Percentiles rank a stretch among this genome's conserved stretches.
phyloP scores from a whole-genome alignment of 2,113 vertebrate species.

The Spilogale gracilis region DNA sequence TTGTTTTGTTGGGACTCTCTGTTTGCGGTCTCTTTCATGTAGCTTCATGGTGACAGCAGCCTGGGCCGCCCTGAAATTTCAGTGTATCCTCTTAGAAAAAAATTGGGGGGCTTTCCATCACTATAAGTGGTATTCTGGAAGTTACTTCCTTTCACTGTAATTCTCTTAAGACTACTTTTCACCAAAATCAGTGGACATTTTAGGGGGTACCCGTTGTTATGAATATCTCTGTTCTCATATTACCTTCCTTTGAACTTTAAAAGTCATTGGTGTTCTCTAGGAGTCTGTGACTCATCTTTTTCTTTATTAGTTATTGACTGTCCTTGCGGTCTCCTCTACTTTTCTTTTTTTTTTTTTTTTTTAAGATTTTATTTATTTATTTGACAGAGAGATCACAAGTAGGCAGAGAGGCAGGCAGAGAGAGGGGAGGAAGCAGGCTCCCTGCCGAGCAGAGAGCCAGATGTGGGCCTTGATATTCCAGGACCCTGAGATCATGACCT shows the following conservation, averaged over 20 bases:
- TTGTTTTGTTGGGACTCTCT: background rate
- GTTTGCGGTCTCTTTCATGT: background rate
- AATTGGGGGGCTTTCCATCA: background rate
- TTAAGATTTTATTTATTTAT: no score
- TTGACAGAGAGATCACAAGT: no score
- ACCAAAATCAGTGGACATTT: background rate
- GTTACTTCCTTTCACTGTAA: background rate
- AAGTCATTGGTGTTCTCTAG: background rate
- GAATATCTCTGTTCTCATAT: background rate
- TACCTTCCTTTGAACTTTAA: background rate
- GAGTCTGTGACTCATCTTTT: background rate
- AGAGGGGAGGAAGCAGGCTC: no score
- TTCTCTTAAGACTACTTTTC: conserved; percentile 6
- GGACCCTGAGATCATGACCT: no score
- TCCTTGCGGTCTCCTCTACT: background rate
- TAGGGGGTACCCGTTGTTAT: background rate
- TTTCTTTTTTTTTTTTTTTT: no score
- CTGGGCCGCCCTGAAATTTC: background rate
- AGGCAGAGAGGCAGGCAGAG: no score
- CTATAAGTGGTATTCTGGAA: background rate
- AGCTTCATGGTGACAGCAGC: background rate
- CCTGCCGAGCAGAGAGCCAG: no score
- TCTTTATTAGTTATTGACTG: background rate
- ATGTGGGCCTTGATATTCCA: no score
- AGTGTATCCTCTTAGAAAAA: background rate